Evolutionary conservation across 2,113 vertebrate genomes (phyloP).

Genomic region (Seriola aureovittata): DNA sequence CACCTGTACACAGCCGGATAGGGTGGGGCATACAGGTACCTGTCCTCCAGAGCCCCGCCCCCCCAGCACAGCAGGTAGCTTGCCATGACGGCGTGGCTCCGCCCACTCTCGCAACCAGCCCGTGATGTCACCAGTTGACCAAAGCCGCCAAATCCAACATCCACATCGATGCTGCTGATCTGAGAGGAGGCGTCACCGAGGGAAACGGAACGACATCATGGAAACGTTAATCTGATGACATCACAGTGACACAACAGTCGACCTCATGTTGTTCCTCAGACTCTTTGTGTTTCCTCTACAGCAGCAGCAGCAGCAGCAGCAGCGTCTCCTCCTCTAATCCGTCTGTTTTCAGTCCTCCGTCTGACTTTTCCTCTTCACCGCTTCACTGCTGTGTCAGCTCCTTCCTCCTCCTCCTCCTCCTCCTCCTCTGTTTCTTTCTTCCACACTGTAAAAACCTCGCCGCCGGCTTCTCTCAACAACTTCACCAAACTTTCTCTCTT

Average conservation of each 20-base stretch:
- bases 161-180: neutral
- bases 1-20: slow-evolving; percentile 83
- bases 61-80: slow-evolving; percentile 84
- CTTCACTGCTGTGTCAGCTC: neutral
- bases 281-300: neutral
- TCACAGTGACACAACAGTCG: neutral
- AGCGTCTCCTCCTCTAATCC: slow-evolving; percentile 6
- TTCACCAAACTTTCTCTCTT: slow-evolving; percentile 40
- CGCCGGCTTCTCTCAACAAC: neutral
- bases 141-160: slow-evolving; percentile 29
- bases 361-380: neutral
- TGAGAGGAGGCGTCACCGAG: neutral
- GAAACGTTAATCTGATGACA: slow-evolving; percentile 12
- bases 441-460: neutral
- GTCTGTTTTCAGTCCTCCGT: neutral
- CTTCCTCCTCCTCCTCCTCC: slow-evolving; percentile 5
- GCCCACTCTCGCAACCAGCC: slow-evolving; percentile 46
- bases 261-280: slow-evolving; percentile 24
- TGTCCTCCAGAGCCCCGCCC: slow-evolving; percentile 81
- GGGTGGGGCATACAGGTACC: slow-evolving; percentile 77
- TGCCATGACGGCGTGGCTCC: slow-evolving; percentile 65
- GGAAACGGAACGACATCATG: neutral
- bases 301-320: slow-evolving; percentile 1
- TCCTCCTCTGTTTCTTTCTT: neutral
- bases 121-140: slow-evolving; percentile 20